Conservation (phyloP, 2,888 invertebrate genomes). For the Apodemia mormo region DNA sequence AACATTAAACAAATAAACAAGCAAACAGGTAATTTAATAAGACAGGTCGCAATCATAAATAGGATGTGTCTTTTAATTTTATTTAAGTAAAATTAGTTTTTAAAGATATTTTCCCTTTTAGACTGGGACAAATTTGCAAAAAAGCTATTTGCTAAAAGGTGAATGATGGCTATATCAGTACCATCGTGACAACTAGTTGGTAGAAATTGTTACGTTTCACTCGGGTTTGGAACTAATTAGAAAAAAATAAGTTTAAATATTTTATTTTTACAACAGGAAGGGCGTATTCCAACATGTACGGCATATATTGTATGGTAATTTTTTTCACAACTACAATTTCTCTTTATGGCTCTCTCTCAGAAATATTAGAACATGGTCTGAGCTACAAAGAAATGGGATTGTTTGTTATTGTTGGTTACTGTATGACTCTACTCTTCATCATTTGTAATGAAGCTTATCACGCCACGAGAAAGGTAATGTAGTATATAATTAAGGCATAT, state of each 20-base stretch:
- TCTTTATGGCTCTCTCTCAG: constrained; percentile 86
- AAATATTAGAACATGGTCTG: constrained; percentile 86
- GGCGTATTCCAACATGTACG: constrained; percentile 89
- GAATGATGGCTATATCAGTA: too few relatives aligned
- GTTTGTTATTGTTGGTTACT: constrained; percentile 86
- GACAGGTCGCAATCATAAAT: background rate
- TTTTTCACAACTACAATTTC: constrained; percentile 88
- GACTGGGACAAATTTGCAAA: too few relatives aligned
- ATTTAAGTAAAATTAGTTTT: too few relatives aligned
- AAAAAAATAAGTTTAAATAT: background rate
- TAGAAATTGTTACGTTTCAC: too few relatives aligned
- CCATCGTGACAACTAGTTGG: too few relatives aligned
- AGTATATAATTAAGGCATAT: background rate
- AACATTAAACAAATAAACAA: constrained; percentile 2
- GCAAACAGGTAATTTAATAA: background rate
- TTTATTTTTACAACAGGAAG: constrained; percentile 60
- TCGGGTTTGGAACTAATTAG: too few relatives aligned
- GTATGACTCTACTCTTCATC: constrained; percentile 85
- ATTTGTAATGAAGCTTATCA: constrained; percentile 89
- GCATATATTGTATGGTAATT: constrained; percentile 87
- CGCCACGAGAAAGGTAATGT: constrained; percentile 82
- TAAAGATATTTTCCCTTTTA: too few relatives aligned
- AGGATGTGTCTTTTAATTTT: too few relatives aligned
- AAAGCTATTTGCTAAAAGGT: too few relatives aligned
- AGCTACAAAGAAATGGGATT: constrained; percentile 87